A percentile compares a stretch with the other conserved stretches of the same genome.
Conservation (phyloP, 1,140 invertebrate genomes). For the Drosophila hydei region DNA sequence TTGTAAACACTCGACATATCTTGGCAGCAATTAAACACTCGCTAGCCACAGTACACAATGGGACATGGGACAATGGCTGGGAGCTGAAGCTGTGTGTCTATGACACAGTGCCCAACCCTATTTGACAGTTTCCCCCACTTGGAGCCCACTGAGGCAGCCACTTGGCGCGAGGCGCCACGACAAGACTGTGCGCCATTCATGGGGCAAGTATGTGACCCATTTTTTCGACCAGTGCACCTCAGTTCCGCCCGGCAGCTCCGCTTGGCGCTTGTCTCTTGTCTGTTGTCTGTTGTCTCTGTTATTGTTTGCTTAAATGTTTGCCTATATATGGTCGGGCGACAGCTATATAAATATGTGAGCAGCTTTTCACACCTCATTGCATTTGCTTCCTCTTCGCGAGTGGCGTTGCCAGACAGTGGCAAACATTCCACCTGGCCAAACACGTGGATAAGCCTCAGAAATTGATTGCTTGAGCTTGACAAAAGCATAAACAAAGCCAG, state of each 20-base stretch:
- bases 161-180: constrained; percentile 65
- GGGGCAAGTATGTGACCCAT: constrained; percentile 76
- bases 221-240: constrained; percentile 45
- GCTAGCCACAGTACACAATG: constrained; percentile 30
- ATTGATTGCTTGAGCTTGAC: constrained; percentile 15
- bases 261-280: not conserved
- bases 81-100: constrained; percentile 18
- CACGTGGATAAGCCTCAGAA: constrained; percentile 12
- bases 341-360: constrained; percentile 80
- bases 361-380: constrained; percentile 77
- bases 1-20: constrained; percentile 40
- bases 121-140: not conserved
- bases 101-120: constrained; percentile 31
- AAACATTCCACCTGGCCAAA: constrained; percentile 4
- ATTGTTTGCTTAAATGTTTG: constrained; percentile 74
- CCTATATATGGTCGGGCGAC: constrained; percentile 70
- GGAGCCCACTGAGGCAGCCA: constrained; percentile 36
- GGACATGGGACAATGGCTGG: constrained; percentile 1
- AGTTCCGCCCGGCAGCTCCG: constrained; percentile 1
- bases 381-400: constrained; percentile 12
- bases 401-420: constrained; percentile 31
- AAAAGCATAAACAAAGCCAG: not conserved
- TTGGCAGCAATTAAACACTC: constrained; percentile 46
- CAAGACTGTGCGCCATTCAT: constrained; percentile 67
- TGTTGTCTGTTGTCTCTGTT: not conserved